Conservation (phyloP, 2,888 invertebrate species). For the Lapara coniferarum region DNA sequence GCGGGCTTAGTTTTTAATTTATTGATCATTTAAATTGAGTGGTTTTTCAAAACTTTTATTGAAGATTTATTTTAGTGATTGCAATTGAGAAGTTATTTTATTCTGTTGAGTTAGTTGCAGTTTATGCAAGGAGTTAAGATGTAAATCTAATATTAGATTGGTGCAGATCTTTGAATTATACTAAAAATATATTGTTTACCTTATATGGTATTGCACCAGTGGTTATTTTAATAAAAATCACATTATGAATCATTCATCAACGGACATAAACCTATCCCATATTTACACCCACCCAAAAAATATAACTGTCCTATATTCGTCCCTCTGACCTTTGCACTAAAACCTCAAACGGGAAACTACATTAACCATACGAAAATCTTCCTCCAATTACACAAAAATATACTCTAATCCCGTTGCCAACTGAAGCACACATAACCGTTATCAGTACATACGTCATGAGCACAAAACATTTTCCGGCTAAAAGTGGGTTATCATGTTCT, state of each 20-base stretch:
- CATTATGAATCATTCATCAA: no score
- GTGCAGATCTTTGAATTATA: no score
- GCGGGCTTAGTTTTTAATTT: slow-evolving; percentile 8
- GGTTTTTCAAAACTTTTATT: background rate
- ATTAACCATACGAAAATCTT: slow-evolving; percentile 4
- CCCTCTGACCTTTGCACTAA: background rate
- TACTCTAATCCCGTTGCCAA: slow-evolving; percentile 24
- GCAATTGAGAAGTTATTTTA: no score
- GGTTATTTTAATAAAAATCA: no score
- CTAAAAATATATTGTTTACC: no score
- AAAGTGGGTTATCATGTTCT: slow-evolving; percentile 69
- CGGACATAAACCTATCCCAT: no score
- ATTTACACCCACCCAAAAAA: no score
- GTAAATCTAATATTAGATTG: no score
- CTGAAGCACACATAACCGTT: slow-evolving; percentile 41
- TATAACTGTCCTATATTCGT: background rate
- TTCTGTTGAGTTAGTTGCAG: no score
- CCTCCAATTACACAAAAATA: slow-evolving; percentile 20
- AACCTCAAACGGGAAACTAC: background rate
- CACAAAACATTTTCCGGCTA: slow-evolving; percentile 62
- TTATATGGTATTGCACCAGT: no score
- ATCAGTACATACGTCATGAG: slow-evolving; percentile 58
- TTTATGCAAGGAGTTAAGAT: no score
- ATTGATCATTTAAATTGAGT: background rate
- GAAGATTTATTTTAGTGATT: no score